Percentiles rank a stretch among this genome's conserved stretches.
These are phyloP conservation scores for Drosophila tani DNA, from an alignment of 1,140 invertebrate species.

Conservation along the genomic window DNA sequence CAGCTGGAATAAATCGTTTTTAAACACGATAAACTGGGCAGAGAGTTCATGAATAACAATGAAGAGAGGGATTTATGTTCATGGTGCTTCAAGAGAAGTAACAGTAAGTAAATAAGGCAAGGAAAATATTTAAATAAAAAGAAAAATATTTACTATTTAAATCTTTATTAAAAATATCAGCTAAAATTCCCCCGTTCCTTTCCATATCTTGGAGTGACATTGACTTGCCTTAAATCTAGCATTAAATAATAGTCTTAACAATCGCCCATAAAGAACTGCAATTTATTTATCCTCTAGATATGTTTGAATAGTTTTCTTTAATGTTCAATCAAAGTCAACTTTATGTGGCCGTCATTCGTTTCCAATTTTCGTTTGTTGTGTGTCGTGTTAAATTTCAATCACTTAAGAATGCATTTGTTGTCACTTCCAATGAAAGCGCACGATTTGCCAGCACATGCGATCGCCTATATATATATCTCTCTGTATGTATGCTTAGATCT, in stretches of 20 bases:
- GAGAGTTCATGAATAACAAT: slow-evolving; percentile 11
- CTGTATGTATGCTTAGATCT: slow-evolving; percentile 8
- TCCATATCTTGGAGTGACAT: neutral
- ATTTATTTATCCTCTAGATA: slow-evolving; percentile 5
- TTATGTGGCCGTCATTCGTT: slow-evolving; percentile 52
- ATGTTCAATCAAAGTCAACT: slow-evolving; percentile 50
- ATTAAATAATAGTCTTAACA: neutral
- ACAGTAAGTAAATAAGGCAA: neutral
- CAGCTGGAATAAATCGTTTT: slow-evolving; percentile 26
- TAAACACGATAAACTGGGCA: slow-evolving; percentile 9
- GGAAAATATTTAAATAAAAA: neutral
- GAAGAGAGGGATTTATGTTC: neutral
- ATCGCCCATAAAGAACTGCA: neutral
- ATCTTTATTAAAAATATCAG: too few species aligned
- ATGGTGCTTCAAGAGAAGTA: too few species aligned
- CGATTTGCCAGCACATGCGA: slow-evolving; percentile 52
- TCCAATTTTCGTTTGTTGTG: slow-evolving; percentile 57
- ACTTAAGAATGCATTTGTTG: slow-evolving; percentile 78
- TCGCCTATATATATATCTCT: slow-evolving; percentile 9
- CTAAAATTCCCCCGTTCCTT: neutral
- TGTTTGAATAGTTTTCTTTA: slow-evolving; percentile 27
- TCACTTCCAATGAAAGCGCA: slow-evolving; percentile 73
- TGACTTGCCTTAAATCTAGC: neutral
- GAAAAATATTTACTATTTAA: neutral
- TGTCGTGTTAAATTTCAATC: slow-evolving; percentile 76